Base-by-base conservation (phyloP, 2,797 vertebrate species). In the Micropoecilia bifurca region DNA sequence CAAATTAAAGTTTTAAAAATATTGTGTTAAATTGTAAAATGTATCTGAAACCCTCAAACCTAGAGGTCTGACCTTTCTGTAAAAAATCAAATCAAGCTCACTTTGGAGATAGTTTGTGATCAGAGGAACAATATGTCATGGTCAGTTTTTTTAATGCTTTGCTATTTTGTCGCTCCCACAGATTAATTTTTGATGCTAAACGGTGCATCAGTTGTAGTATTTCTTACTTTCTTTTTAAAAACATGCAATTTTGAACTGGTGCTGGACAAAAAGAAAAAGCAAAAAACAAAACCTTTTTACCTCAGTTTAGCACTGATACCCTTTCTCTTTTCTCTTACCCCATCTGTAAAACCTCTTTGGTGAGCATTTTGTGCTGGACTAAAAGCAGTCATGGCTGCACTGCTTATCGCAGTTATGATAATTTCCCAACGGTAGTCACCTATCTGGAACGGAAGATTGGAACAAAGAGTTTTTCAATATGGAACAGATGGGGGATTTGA, bases 401-500 rank as follows among this genome's bases (percentile, higher is more conserved):
- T 69, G 7, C 36, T 43, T 69, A 69, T 69, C 39, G 20, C 8
- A 33, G 28, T 48, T 72, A 48, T 72, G 71, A 73, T 50, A 30
- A 30, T 50, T 73, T 50, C 43, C 47, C 30, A 36, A 53, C 25
- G 6, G 47, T 36, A 22, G 8, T 50, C 30, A 73, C 30, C 30
- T 39, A 50, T 25, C 6, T 25, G 5, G 72, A 36, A 53, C 13
- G 12, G 25, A 53, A 36, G 46, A 47, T 73, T 36, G 47, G n/a
- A 20, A 50, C 47, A 36, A 13, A 73, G 30, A 36, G 47, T 71
- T 46, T 28, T 68, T 28, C 41, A 71, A 45, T 71, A 28, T 71
- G 13, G n/a, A 46, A 28, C 68, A 71, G 68, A 71, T 71, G 68
- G 41, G 45, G 16, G 68, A 71, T 50, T 36, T 73, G 47, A 73